phyloP scores from a whole-genome alignment of 2,113 vertebrate genomes.

The Bungarus multicinctus region DNA sequence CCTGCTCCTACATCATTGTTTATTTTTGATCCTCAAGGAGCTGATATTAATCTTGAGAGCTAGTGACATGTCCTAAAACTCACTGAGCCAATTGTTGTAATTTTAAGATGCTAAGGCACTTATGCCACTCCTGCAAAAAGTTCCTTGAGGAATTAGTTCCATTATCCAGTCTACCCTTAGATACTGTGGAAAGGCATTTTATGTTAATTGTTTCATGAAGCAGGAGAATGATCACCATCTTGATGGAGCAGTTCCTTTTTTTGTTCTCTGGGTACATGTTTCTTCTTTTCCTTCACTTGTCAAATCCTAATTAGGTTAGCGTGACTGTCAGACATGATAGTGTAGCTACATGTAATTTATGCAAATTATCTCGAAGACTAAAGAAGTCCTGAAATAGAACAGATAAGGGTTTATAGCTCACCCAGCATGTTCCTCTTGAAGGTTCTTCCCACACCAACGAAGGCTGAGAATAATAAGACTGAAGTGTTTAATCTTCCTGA shows the following conservation, averaged over 20 bases:
- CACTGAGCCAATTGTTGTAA: neutral
- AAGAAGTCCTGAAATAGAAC: constrained; percentile 17
- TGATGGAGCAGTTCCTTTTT: fast-evolving
- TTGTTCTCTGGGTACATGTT: constrained; percentile 13
- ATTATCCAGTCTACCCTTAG: neutral
- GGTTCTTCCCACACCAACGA: neutral
- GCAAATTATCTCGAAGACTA: constrained; percentile 49
- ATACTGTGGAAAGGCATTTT: constrained; percentile 5
- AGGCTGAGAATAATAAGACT: fast-evolving
- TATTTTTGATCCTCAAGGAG: neutral
- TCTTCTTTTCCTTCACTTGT: neutral
- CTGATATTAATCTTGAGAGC: neutral
- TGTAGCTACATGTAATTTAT: constrained; percentile 33
- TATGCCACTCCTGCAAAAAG: neutral
- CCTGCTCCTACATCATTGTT: neutral
- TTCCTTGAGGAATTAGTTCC: neutral
- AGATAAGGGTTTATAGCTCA: constrained; percentile 29
- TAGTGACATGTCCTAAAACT: neutral
- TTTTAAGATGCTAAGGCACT: neutral
- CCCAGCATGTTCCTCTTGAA: neutral
- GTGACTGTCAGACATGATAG: constrained; percentile 32
- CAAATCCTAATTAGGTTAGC: constrained; percentile 31
- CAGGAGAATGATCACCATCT: fast-evolving
- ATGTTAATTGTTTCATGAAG: neutral
- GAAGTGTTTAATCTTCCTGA: neutral